Conservation (phyloP, 2,797 vertebrate species). For the Diceros bicornis region DNA sequence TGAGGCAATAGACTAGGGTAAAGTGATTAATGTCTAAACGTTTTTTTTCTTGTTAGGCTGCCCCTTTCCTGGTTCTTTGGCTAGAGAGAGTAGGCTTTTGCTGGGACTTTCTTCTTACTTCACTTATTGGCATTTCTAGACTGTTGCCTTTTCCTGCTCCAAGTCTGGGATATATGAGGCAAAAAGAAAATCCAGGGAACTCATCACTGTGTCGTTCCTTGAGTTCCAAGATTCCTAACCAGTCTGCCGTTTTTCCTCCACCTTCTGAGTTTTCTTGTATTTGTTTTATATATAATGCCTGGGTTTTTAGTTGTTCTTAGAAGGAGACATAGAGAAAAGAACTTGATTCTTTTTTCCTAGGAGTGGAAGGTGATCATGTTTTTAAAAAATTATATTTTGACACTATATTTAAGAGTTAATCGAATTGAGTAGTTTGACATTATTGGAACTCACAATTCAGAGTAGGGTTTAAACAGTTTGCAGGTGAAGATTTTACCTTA, state of each 20-base stretch:
- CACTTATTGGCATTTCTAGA: not conserved
- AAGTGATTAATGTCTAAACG: not conserved
- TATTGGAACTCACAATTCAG: not conserved
- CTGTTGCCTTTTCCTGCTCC: not conserved
- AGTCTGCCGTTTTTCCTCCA: not conserved
- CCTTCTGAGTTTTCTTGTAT: not conserved
- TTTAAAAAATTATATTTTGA: constrained; percentile 17
- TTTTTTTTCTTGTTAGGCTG: not conserved
- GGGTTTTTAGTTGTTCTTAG: constrained; percentile 4
- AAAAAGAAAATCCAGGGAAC: constrained; percentile 3
- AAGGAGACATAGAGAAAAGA: not conserved
- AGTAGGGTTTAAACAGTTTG: not conserved
- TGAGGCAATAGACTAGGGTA: not conserved
- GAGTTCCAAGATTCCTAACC: not conserved
- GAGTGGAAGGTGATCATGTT: not conserved
- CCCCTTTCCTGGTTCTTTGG: not conserved
- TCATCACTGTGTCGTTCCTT: constrained; percentile 6
- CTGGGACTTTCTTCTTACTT: not conserved
- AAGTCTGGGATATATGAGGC: not conserved
- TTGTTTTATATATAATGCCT: constrained; percentile 17
- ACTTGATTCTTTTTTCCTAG: not conserved
- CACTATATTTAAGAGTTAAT: constrained; percentile 19
- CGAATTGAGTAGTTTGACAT: not conserved
- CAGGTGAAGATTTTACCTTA: not conserved
- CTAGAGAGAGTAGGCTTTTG: not conserved